A percentile compares a stretch with the other conserved stretches of the same genome.
Conservation (phyloP, 2,888 invertebrate species). For the Plebejus anna region DNA sequence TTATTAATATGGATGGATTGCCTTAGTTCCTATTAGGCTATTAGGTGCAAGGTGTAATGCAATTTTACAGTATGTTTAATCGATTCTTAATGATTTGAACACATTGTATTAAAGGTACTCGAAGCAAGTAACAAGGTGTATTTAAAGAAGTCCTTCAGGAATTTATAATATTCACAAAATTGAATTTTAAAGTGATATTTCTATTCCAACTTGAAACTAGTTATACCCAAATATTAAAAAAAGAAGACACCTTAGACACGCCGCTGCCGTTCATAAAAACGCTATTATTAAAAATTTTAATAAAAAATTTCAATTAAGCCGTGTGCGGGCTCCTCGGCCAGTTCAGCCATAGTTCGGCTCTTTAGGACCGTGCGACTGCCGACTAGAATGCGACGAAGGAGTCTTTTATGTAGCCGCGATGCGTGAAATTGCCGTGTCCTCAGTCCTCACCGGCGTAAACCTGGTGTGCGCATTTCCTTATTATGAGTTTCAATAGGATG, state of each 20-base stretch:
- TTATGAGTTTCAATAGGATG: constrained; percentile 16
- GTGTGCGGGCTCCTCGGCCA: constrained; percentile 29
- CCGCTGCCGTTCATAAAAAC: constrained; percentile 25
- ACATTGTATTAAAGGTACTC: not conserved
- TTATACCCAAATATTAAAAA: not conserved
- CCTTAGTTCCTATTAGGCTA: too few species aligned
- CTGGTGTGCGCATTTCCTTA: constrained; percentile 31
- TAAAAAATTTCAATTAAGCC: constrained; percentile 24
- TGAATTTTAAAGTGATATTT: not conserved
- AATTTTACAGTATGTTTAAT: too few species aligned
- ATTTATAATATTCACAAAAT: not conserved
- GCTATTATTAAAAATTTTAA: not conserved
- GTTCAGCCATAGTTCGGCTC: not conserved
- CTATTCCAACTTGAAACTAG: not conserved
- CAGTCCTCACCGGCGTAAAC: constrained; percentile 1
- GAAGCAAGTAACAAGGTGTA: not conserved
- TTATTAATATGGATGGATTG: too few species aligned
- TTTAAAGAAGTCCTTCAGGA: not conserved
- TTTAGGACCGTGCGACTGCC: constrained; percentile 38
- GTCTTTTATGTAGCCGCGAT: constrained; percentile 41
- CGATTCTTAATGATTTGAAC: too few species aligned
- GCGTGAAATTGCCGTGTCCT: constrained; percentile 42
- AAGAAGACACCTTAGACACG: constrained; percentile 4
- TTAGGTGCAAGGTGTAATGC: too few species aligned
- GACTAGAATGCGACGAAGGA: constrained; percentile 38